Percentiles rank a stretch among this genome's conserved stretches.
phyloP scores from a whole-genome alignment of 1,140 invertebrate genomes.

The Camponotus floridanus region DNA sequence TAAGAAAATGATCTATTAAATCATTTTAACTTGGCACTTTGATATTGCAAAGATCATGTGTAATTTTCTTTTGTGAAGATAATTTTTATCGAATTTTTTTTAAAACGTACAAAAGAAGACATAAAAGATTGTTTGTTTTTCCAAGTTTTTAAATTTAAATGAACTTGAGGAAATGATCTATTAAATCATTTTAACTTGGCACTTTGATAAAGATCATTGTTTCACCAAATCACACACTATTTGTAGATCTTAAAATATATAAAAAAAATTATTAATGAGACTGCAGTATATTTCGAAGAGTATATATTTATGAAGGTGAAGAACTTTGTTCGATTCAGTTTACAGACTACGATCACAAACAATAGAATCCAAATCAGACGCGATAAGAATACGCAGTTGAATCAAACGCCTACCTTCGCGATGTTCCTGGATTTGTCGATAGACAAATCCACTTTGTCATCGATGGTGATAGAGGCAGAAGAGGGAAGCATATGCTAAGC shows the following conservation, averaged over 20 bases:
- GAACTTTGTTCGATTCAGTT: neutral
- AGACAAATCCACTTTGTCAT: neutral
- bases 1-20: neutral
- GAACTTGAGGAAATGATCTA: neutral
- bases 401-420: conserved; percentile 16
- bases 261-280: too few relatives aligned
- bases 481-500: neutral
- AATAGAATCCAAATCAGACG: neutral
- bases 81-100: too few relatives aligned
- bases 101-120: too few relatives aligned
- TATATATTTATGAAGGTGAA: too few relatives aligned
- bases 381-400: neutral
- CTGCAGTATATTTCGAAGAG: too few relatives aligned
- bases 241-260: neutral
- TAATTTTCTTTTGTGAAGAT: too few relatives aligned
- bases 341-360: neutral
- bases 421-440: conserved; percentile 9
- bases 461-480: neutral
- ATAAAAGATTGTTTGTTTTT: too few relatives aligned
- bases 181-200: neutral
- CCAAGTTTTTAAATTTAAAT: neutral
- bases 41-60: neutral
- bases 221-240: neutral
- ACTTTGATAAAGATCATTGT: neutral
- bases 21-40: neutral